Percentiles rank a stretch among this genome's conserved stretches.
Conservation (phyloP, 2,888 invertebrate species). For the Dynastes maya region DNA sequence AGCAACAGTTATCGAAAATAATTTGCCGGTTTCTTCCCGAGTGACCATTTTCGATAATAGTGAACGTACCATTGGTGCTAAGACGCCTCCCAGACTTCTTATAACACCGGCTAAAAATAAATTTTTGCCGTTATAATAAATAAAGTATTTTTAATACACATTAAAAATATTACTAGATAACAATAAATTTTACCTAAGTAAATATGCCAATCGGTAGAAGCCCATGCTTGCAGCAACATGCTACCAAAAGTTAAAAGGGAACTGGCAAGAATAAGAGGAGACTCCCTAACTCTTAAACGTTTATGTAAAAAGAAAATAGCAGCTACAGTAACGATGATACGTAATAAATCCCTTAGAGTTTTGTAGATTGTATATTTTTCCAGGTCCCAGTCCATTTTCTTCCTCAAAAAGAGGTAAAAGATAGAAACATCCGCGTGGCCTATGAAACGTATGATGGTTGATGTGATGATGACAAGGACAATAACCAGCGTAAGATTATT, state of each 20-base stretch:
- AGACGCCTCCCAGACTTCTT: slow-evolving; percentile 72
- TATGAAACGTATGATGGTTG: slow-evolving; percentile 67
- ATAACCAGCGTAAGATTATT: slow-evolving; percentile 73
- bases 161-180: too few species aligned
- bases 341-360: slow-evolving; percentile 72
- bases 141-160: not conserved
- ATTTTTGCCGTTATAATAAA: not conserved
- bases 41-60: slow-evolving; percentile 76
- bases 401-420: slow-evolving; percentile 77
- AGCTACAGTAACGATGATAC: slow-evolving; percentile 74
- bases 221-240: slow-evolving; percentile 65
- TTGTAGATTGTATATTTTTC: slow-evolving; percentile 76
- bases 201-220: slow-evolving; percentile 71
- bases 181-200: slow-evolving; percentile 67
- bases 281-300: slow-evolving; percentile 69
- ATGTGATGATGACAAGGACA: slow-evolving; percentile 68
- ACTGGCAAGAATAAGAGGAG: slow-evolving; percentile 68
- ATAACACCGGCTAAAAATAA: slow-evolving; percentile 69
- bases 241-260: slow-evolving; percentile 59
- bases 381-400: slow-evolving; percentile 80
- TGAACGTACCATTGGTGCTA: slow-evolving; percentile 75
- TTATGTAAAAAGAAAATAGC: slow-evolving; percentile 75
- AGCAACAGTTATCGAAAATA: slow-evolving; percentile 79
- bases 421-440: slow-evolving; percentile 71
- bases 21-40: slow-evolving; percentile 74